Conservation (phyloP, 2,113 vertebrate species). For the Triplophysa siluroides region DNA sequence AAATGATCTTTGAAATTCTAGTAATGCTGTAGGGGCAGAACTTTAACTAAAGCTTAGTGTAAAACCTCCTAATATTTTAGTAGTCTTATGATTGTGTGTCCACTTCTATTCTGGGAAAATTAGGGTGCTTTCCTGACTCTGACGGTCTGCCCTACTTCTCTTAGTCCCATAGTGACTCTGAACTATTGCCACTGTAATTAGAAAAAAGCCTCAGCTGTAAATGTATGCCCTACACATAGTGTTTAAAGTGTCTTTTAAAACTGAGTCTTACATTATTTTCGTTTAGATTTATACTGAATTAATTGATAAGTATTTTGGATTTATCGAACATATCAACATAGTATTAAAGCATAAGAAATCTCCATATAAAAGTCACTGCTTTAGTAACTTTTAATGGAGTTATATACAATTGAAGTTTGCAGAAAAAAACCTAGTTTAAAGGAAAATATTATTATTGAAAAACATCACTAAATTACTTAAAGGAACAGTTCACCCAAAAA, state of each 20-base stretch:
- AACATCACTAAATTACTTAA: no score
- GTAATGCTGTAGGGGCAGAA: neutral
- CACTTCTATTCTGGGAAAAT: conserved; percentile 18
- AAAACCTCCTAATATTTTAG: conserved; percentile 26
- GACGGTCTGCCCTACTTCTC: conserved; percentile 22
- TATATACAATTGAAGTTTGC: no score
- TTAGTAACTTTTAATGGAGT: no score
- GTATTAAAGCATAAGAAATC: neutral
- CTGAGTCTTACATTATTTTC: neutral
- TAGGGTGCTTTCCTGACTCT: conserved; percentile 4
- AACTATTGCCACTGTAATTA: conserved; percentile 25
- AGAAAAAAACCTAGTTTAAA: no score
- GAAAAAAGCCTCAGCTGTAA: neutral
- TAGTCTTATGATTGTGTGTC: conserved; percentile 28
- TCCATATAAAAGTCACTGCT: neutral
- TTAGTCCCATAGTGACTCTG: conserved; percentile 3
- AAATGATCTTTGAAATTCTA: no score
- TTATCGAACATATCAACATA: neutral
- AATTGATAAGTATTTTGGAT: neutral
- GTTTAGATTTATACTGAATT: conserved; percentile 9
- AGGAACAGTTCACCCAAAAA: no score
- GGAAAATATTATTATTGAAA: no score
- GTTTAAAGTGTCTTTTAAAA: conserved; percentile 1
- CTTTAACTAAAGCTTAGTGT: neutral
- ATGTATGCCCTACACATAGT: neutral